These are phyloP conservation scores for Rapana venosa DNA, from an alignment of 2,888 invertebrate species.

Conservation along the genomic window DNA sequence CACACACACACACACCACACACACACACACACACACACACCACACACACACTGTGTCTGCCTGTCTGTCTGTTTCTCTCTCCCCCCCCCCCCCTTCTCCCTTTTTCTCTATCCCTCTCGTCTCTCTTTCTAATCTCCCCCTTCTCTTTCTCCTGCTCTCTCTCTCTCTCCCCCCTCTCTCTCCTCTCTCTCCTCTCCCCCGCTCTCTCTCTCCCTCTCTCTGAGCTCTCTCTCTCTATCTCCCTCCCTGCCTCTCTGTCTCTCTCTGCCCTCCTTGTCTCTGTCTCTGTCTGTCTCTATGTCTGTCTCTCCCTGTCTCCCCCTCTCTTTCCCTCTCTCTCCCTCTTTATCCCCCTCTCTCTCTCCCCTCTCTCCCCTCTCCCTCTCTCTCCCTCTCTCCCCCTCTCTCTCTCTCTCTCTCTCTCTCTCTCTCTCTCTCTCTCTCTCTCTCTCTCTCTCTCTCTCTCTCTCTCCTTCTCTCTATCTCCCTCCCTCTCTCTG, in stretches of 20 bases:
- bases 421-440: background rate
- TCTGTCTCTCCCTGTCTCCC: background rate
- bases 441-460: background rate
- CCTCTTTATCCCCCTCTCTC: background rate
- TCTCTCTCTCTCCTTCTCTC: background rate
- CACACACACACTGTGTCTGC: too few relatives aligned
- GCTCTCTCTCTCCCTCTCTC: slow-evolving; percentile 33
- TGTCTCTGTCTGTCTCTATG: background rate
- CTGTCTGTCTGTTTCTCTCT: background rate
- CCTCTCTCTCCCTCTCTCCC: background rate
- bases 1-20: too few relatives aligned
- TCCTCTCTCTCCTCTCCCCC: background rate
- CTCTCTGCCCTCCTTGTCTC: background rate
- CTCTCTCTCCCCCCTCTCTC: background rate
- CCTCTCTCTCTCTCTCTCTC: background rate
- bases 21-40: too few relatives aligned
- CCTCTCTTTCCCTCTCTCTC: background rate
- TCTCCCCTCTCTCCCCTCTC: background rate
- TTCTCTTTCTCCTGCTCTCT: slow-evolving; percentile 17
- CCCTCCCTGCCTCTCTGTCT: background rate
- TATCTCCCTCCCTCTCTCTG: background rate
- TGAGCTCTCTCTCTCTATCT: background rate
- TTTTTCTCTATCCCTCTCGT: background rate
- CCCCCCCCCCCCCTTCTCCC: background rate
- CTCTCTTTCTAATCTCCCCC: slow-evolving; percentile 4